These are phyloP conservation scores for Sycobia sp. DNA, from an alignment of 1,140 invertebrate genomes.

Conservation along the genomic window DNA sequence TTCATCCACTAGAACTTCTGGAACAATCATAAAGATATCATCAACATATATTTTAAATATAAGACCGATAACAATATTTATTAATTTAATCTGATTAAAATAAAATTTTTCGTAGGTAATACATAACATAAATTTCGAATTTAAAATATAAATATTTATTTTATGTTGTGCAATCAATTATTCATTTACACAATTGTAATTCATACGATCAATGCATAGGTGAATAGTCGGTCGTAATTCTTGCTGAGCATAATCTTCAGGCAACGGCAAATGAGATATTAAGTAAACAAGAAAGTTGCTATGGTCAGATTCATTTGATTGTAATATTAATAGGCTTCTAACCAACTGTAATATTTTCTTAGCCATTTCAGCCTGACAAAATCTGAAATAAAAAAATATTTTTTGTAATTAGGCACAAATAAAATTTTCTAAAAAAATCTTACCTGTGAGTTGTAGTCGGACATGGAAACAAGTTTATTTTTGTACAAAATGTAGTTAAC, in stretches of 20 bases:
- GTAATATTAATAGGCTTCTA: constrained; percentile 61
- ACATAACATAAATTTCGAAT: no score
- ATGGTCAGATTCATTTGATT: constrained; percentile 48
- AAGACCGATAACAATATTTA: no score
- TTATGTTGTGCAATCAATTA: no score
- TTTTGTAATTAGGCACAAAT: background rate
- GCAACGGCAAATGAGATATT: constrained; percentile 66
- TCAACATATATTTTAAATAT: no score
- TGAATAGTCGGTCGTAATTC: constrained; percentile 63
- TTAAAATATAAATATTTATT: no score
- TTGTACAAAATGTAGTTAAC: constrained; percentile 66
- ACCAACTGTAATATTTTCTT: constrained; percentile 65
- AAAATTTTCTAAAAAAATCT: background rate
- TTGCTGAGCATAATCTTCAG: constrained; percentile 70
- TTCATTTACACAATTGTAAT: no score
- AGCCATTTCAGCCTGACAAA: constrained; percentile 72
- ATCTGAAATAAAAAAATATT: constrained; percentile 39
- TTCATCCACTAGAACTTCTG: no score
- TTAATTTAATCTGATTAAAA: no score
- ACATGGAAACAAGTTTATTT: constrained; percentile 68
- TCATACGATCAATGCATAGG: constrained; percentile 48
- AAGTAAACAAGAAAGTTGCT: constrained; percentile 62
- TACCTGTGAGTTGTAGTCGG: constrained; percentile 69
- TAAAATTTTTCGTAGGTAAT: no score
- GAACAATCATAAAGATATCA: no score